A percentile compares a stretch with the other conserved stretches of the same genome.
Conservation (phyloP, 1,140 invertebrate genomes). For the Drosophila suzukii region DNA sequence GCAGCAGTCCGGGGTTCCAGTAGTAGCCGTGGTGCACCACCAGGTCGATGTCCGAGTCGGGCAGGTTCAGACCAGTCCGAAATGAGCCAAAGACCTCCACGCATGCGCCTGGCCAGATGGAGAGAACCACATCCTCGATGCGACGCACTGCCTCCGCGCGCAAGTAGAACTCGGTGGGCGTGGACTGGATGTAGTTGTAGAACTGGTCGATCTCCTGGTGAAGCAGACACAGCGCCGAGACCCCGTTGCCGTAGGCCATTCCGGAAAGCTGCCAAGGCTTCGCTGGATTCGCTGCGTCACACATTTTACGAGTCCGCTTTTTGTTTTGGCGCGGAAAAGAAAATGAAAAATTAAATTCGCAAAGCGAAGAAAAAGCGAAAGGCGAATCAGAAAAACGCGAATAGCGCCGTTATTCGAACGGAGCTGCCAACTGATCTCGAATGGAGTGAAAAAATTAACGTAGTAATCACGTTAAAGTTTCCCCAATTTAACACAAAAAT, state of each 20-base stretch:
- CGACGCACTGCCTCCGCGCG: conserved; percentile 41
- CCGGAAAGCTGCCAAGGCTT: conserved; percentile 45
- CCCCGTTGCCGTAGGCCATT: conserved; percentile 45
- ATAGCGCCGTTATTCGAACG: conserved; percentile 18
- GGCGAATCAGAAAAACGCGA: background rate
- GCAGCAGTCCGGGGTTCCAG: conserved; percentile 24
- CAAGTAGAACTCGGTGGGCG: conserved; percentile 49
- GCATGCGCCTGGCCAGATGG: conserved; percentile 44
- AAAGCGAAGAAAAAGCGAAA: background rate
- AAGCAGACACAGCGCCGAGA: conserved; percentile 34
- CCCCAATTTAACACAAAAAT: conserved; percentile 4
- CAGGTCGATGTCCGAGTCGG: conserved; percentile 57
- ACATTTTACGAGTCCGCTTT: conserved; percentile 5
- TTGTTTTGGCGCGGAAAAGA: background rate
- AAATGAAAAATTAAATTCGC: background rate
- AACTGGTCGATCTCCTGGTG: conserved; percentile 64
- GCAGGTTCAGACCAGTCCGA: conserved; percentile 54
- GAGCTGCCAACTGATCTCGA: conserved; percentile 10
- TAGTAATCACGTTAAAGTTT: conserved; percentile 1
- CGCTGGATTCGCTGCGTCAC: conserved; percentile 11
- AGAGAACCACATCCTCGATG: conserved; percentile 40
- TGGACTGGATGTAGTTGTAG: conserved; percentile 50
- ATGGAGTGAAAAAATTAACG: background rate
- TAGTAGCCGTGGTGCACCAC: conserved; percentile 29
- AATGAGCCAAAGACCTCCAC: conserved; percentile 63